Percentiles rank a stretch among this genome's conserved stretches.
These are phyloP conservation scores for Selene dorsalis DNA, from an alignment of 2,797 vertebrate species.

Conservation along the genomic window DNA sequence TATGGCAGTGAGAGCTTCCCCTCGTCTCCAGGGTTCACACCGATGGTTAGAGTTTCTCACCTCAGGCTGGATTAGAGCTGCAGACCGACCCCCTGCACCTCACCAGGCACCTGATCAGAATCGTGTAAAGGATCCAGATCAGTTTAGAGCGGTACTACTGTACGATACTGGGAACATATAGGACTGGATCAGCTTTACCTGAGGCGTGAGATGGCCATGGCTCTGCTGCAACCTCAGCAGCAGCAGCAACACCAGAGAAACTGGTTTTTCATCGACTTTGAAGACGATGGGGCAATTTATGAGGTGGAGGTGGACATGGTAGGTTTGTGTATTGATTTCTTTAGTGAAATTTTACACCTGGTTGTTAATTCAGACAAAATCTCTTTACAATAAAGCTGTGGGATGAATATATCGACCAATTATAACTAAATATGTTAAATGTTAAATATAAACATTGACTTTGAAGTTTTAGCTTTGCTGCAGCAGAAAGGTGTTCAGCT, in stretches of 20 bases:
- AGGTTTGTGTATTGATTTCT: slow-evolving; percentile 54
- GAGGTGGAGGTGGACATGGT: slow-evolving; percentile 86
- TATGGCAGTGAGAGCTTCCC: slow-evolving; percentile 42
- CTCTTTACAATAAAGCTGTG: neutral
- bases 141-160: neutral
- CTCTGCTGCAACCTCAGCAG: slow-evolving; percentile 76
- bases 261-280: slow-evolving; percentile 81
- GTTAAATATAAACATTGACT: no score
- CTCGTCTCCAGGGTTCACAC: slow-evolving; percentile 2
- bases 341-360: neutral
- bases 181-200: slow-evolving; percentile 2
- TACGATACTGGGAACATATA: neutral
- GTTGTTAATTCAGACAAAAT: neutral
- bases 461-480: no score
- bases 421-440: neutral
- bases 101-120: slow-evolving; percentile 5
- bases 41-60: neutral
- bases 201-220: slow-evolving; percentile 64
- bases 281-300: slow-evolving; percentile 79
- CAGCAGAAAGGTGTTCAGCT: no score
- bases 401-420: neutral
- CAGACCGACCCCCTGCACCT: slow-evolving; percentile 3
- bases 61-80: slow-evolving; percentile 11
- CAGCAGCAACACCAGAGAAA: slow-evolving; percentile 44
- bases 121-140: slow-evolving; percentile 20